Evolutionary conservation across 2,888 invertebrate genomes (phyloP), one percentile per base, ranked within the genome.

Genomic region (Morpho helenor): DNA sequence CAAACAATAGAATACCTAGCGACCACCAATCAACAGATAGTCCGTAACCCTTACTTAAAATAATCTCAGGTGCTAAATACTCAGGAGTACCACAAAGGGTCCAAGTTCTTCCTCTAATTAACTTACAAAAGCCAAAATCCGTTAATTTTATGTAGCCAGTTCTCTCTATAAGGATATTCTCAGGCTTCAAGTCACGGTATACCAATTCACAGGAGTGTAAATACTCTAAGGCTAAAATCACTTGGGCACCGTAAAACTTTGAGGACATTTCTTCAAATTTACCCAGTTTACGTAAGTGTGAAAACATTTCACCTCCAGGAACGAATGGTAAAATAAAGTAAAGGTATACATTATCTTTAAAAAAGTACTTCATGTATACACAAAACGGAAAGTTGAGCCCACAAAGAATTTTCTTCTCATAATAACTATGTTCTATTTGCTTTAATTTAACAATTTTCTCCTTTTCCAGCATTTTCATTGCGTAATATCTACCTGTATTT

Each of bases 21-120:
- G 98, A 95, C 99, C 99, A 99, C 97, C 98, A 99, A 75, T 99
- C 99, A 0, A 97, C 98, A 0, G 97, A 95, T 72, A 93, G 94
- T 48, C 97, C 96, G 82, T 99, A 98, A 0, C 98, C 98, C 82
- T 96, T 97, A 65, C 95, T 95, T 54, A 97, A 92, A 66, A 98
- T 97, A 23, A 96, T 94, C 87, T 99, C 98, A 0, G 97, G 97
- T 0, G 99, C 99, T 61, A 99, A 89, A 83, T 99, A 99, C 83
- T 99, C 99, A 0, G 99, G 98, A 0, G 99, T 99, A 0, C 98
- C 98, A 78, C 98, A 99, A 23, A 99, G 83, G 0, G 98, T 98
- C 94, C 96, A 97, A 0, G 98, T 98, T 71, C 98, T 91, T 0
- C 92, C 92, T 45, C 91, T 90, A 47, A 94, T 91, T 57, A 94